These are phyloP conservation scores for Helicoverpa armigera DNA, from an alignment of 1,140 invertebrate species.

Conservation along the genomic window DNA sequence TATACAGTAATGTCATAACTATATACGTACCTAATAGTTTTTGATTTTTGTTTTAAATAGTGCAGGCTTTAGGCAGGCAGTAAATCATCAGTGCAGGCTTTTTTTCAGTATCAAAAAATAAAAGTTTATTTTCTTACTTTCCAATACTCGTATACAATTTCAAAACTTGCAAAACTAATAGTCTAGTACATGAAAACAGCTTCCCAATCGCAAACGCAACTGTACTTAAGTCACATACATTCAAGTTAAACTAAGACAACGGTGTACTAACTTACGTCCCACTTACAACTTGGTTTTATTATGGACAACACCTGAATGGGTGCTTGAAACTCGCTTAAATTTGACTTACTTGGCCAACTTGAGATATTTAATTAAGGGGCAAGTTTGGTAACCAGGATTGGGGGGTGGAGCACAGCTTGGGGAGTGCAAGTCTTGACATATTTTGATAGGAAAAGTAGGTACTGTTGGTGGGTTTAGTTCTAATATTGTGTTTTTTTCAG, in stretches of 20 bases:
- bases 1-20: too few species aligned
- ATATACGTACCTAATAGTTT: too few species aligned
- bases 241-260: slow-evolving; percentile 39
- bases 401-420: background rate
- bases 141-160: background rate
- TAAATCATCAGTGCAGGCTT: too few species aligned
- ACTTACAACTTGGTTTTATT: slow-evolving; percentile 44
- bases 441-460: background rate
- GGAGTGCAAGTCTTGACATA: background rate
- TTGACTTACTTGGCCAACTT: slow-evolving; percentile 36
- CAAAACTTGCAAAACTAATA: too few species aligned
- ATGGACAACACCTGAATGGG: slow-evolving; percentile 48
- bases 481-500: too few species aligned
- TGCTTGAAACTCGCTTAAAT: slow-evolving; percentile 47
- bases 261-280: slow-evolving; percentile 28
- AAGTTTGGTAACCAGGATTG: slow-evolving; percentile 9
- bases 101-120: too few species aligned
- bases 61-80: too few species aligned
- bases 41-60: too few species aligned
- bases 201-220: background rate
- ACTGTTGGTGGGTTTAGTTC: too few species aligned
- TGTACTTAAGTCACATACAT: background rate
- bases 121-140: background rate
- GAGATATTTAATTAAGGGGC: slow-evolving; percentile 41
- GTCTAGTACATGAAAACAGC: too few species aligned